Evolutionary conservation across 2,888 invertebrate genomes (phyloP).

Genomic region (Ochlodes sylvanus): DNA sequence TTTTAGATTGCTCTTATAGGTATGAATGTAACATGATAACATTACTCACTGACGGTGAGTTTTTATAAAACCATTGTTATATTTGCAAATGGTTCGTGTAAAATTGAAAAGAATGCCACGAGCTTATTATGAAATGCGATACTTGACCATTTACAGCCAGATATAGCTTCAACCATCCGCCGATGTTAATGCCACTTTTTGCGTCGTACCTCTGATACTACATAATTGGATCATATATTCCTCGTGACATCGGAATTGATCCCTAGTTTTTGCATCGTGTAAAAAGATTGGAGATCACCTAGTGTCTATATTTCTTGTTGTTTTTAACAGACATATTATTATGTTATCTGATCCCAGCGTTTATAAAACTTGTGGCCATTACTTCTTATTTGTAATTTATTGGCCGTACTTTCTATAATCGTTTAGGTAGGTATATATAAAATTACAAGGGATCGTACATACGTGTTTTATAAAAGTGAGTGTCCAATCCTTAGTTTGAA

Average conservation of each 20-base stretch:
- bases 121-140: conserved; percentile 38
- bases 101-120: conserved; percentile 34
- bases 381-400: background rate
- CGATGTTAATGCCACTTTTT: conserved; percentile 36
- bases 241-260: conserved; percentile 37
- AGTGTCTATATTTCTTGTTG: conserved; percentile 21
- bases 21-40: too few species aligned
- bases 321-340: conserved; percentile 8
- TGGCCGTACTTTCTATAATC: background rate
- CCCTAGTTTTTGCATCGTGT: conserved; percentile 24
- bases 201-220: conserved; percentile 33
- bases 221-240: conserved; percentile 39
- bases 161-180: conserved; percentile 25
- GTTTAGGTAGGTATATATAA: background rate
- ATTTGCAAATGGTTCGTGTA: conserved; percentile 6
- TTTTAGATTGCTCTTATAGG: too few species aligned
- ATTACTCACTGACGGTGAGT: too few species aligned
- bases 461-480: too few species aligned
- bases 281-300: conserved; percentile 31
- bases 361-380: conserved; percentile 7
- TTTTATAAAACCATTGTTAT: too few species aligned
- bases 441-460: too few species aligned
- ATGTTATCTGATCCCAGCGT: conserved; percentile 11
- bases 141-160: conserved; percentile 37
- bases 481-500: too few species aligned